Conservation (phyloP, 2,113 vertebrate genomes). For the Puffinus mauretanicus region DNA sequence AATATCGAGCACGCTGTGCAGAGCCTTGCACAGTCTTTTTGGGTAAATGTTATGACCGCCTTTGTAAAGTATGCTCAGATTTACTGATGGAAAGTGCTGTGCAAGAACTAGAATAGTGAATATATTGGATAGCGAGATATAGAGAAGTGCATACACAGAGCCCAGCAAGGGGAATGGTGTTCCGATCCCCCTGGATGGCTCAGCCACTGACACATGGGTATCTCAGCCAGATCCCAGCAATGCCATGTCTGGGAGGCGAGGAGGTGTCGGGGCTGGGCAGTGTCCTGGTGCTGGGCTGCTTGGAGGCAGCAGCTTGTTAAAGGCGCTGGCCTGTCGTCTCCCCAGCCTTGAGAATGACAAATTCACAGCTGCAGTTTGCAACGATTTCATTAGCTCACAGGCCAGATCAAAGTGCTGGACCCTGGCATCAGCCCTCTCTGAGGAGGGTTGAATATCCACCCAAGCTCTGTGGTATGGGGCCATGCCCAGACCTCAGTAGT, state of each 20-base stretch:
- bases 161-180: neutral
- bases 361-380: neutral
- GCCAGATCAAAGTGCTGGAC: neutral
- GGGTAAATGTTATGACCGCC: neutral
- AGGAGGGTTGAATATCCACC: neutral
- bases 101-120: neutral
- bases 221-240: neutral
- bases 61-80: neutral
- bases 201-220: accelerated
- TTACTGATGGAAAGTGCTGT: neutral
- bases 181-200: neutral
- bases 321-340: neutral
- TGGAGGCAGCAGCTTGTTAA: neutral
- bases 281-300: neutral
- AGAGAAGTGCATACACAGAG: neutral
- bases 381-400: neutral
- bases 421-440: neutral
- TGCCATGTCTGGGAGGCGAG: accelerated
- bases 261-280: neutral
- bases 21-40: neutral
- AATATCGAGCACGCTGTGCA: accelerated
- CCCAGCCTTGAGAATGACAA: neutral
- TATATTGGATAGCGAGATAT: accelerated
- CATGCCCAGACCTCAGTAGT: neutral
- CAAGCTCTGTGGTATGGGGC: neutral